Evolutionary conservation across 2,888 invertebrate species (phyloP), one percentile per base, ranked within the genome.

Genomic region (Rhagonycha fulva): DNA sequence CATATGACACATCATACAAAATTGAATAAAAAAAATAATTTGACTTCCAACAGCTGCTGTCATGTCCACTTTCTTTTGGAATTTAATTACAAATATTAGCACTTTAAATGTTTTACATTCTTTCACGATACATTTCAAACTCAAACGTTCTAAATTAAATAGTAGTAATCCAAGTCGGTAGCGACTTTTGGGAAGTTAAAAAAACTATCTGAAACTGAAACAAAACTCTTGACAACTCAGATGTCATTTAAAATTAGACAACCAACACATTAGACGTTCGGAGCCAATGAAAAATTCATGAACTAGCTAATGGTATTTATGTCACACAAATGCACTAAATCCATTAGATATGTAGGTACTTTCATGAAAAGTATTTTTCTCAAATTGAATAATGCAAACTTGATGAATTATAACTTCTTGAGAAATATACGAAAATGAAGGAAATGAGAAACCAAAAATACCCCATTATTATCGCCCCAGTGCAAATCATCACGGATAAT

Each of bases 11-110:
- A 7, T 26, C 26, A 47, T 47, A 47, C 9, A n/a, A 7, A 47
- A 47, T n/a, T 5, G n/a, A 47, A 7, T 47, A 47, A n/a, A n/a
- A 62, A 68, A 68, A 30, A 19, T 19, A 26, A 19, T 61, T 60
- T 23, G 14, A 68, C 67, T 67, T 19, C 68, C 68, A 72, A 47
- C 72, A 72, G 68, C 72, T 72, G 72, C 61, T 72, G 61, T 67
- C 61, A 68, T 67, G 47, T 66, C 71, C 30, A 28, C 68, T 60
- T 68, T 72, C 61, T 68, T 72, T 61, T 28, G 72, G 72, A 72
- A 72, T 72, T 72, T 72, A 72, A 72, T 72, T 72, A 72, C 72
- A 72, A 28, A 72, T 72, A 72, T 67, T 68, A 60, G 67, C 72
- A 72, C 72, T 72, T 72, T 72, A 72, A 72, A 68, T 68, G 72